A percentile compares a stretch with the other conserved stretches of the same genome.
phyloP scores from a whole-genome alignment of 2,113 vertebrate species.

The Burhinus oedicnemus region DNA sequence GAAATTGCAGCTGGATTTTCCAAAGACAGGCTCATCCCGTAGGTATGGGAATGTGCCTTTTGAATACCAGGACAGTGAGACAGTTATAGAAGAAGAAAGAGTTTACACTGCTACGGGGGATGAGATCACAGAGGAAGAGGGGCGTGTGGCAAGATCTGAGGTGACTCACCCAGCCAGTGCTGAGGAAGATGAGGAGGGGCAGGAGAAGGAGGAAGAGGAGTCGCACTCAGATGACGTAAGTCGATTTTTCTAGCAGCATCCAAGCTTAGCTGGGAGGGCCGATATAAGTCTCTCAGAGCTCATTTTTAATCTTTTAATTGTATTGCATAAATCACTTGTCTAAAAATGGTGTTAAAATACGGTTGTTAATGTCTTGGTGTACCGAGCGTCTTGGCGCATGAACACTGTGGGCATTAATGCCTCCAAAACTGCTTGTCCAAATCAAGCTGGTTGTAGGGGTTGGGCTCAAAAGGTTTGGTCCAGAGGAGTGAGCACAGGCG shows the following conservation, averaged over 20 bases:
- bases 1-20: slow-evolving; percentile 89
- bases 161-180: background rate
- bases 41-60: slow-evolving; percentile 94
- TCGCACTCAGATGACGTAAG: slow-evolving; percentile 87
- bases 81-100: slow-evolving; percentile 72
- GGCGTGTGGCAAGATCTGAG: background rate
- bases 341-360: fast-evolving
- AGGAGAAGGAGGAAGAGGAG: slow-evolving; percentile 60
- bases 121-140: slow-evolving; percentile 78
- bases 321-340: fast-evolving
- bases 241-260: background rate
- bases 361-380: fast-evolving
- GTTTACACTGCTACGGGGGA: slow-evolving; percentile 89
- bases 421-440: background rate
- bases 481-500: fast-evolving
- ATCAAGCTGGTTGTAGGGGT: fast-evolving
- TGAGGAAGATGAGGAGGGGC: background rate
- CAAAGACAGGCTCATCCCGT: slow-evolving; percentile 83
- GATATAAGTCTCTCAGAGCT: background rate
- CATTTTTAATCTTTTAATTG: background rate
- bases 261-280: background rate
- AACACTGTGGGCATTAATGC: fast-evolving
- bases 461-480: background rate
- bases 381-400: fast-evolving
- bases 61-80: slow-evolving; percentile 76